A percentile compares a stretch with the other conserved stretches of the same genome.
phyloP scores from a whole-genome alignment of 2,888 invertebrate species.

The Piscicola geometra region DNA sequence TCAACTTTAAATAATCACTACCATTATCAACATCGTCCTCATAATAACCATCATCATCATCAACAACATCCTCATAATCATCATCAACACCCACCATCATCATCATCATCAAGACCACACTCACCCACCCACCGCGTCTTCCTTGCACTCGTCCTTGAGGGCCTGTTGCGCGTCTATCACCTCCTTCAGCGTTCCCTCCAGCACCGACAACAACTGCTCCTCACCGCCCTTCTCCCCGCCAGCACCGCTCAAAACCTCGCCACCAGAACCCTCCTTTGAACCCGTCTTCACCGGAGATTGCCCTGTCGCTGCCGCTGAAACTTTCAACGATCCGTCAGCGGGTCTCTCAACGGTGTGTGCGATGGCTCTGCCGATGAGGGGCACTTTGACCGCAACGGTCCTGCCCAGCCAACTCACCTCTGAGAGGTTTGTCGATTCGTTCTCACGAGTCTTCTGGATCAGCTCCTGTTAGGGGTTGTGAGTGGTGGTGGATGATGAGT shows the following conservation, averaged over 20 bases:
- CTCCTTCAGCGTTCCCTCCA: constrained; percentile 86
- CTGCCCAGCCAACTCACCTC: constrained; percentile 83
- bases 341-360: neutral
- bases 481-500: neutral
- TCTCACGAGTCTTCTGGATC: constrained; percentile 77
- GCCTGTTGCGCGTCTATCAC: constrained; percentile 87
- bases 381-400: constrained; percentile 64
- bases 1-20: too few relatives aligned
- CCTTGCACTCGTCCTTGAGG: constrained; percentile 68
- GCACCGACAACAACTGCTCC: constrained; percentile 68
- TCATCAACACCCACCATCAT: neutral
- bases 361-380: neutral
- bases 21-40: too few relatives aligned
- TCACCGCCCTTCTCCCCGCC: constrained; percentile 44
- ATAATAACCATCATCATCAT: neutral
- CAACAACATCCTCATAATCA: neutral
- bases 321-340: neutral
- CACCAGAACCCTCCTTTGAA: neutral
- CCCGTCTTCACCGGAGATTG: neutral
- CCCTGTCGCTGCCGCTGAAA: neutral
- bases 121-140: constrained; percentile 57
- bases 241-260: neutral
- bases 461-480: constrained; percentile 60
- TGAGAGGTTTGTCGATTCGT: constrained; percentile 72
- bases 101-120: neutral